A percentile compares a stretch with the other conserved stretches of the same genome.
Evolutionary conservation across 2,888 invertebrate genomes (phyloP).

Genomic region (Himalopsyche anomala): DNA sequence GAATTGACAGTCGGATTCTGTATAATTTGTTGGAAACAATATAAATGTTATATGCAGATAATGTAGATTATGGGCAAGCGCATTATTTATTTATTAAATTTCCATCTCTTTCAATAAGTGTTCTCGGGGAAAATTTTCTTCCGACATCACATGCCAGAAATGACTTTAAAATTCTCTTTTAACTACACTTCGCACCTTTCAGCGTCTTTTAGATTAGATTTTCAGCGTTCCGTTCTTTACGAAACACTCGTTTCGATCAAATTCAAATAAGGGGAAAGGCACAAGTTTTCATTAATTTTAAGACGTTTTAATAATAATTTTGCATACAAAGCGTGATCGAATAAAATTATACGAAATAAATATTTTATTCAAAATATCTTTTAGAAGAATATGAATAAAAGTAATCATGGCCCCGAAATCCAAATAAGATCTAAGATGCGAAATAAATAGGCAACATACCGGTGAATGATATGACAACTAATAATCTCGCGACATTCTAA

Average conservation of each 20-base stretch:
- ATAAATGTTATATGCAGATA: not conserved
- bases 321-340: too few species aligned
- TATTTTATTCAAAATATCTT: too few species aligned
- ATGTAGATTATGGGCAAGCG: not conserved
- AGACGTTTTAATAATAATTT: too few species aligned
- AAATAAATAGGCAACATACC: too few species aligned
- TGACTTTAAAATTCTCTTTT: constrained; percentile 43
- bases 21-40: not conserved
- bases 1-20: not conserved
- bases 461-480: too few species aligned
- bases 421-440: too few species aligned
- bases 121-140: not conserved
- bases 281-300: constrained; percentile 37
- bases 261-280: not conserved
- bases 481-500: too few species aligned
- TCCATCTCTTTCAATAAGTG: constrained; percentile 30
- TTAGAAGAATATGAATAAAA: too few species aligned
- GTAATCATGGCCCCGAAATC: too few species aligned
- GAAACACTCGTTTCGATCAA: not conserved
- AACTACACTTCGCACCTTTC: constrained; percentile 43
- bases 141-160: not conserved
- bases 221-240: not conserved
- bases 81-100: constrained; percentile 40
- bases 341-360: too few species aligned
- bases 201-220: constrained; percentile 29